phyloP scores from a whole-genome alignment of 2,888 invertebrate genomes.

The Branchipolynoe longqiensis region DNA sequence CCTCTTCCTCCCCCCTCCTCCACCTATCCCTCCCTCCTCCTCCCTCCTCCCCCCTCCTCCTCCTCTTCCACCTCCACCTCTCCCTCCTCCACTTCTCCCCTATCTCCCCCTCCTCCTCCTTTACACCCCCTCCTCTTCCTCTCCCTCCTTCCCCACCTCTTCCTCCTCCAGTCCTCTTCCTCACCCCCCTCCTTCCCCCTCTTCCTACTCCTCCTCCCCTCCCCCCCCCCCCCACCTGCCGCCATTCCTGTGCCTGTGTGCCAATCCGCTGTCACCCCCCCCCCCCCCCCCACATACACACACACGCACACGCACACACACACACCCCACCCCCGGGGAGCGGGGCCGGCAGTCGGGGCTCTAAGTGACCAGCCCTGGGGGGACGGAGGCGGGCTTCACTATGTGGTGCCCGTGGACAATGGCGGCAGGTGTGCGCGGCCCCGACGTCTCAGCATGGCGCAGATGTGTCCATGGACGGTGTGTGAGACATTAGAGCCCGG shows the following conservation, averaged over 20 bases:
- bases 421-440: too few species aligned
- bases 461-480: too few species aligned
- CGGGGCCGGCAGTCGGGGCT: too few species aligned
- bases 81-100: not conserved
- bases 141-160: not conserved
- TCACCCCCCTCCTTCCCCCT: not conserved
- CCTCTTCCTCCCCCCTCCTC: not conserved
- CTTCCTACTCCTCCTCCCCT: not conserved
- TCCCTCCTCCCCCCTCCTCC: not conserved
- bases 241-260: not conserved
- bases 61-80: not conserved
- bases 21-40: not conserved
- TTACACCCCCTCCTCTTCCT: not conserved
- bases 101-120: not conserved
- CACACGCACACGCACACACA: too few species aligned
- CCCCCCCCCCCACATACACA: too few species aligned
- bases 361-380: too few species aligned
- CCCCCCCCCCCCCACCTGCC: not conserved
- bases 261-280: too few species aligned
- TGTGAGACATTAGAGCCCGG: too few species aligned
- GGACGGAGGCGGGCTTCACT: too few species aligned
- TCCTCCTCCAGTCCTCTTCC: not conserved
- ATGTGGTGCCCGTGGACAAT: too few species aligned
- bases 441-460: too few species aligned
- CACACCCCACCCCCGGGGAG: too few species aligned